phyloP scores from a whole-genome alignment of 1,140 invertebrate genomes.

The Trissolcus basalis region DNA sequence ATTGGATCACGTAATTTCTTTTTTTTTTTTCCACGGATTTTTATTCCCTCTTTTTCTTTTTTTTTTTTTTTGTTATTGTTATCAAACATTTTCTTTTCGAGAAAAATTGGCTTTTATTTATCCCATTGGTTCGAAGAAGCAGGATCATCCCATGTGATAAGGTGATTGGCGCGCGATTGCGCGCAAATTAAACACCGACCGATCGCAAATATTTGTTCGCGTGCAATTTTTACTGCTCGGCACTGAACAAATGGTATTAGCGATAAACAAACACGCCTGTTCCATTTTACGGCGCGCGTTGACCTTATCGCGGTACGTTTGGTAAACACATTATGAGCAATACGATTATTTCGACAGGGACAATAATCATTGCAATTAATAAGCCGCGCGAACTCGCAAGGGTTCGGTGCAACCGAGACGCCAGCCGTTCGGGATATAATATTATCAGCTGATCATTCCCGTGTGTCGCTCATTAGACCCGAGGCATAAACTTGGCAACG shows the following conservation, averaged over 20 bases:
- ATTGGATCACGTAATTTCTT: too few species aligned
- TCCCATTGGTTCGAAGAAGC: too few species aligned
- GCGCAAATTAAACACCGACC: not conserved
- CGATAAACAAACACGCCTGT: conserved; percentile 33
- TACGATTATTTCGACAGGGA: conserved; percentile 4
- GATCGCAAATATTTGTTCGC: conserved; percentile 25
- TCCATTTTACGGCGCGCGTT: conserved; percentile 17
- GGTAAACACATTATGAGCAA: conserved; percentile 20
- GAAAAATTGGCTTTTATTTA: too few species aligned
- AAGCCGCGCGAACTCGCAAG: not conserved
- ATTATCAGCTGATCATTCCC: not conserved
- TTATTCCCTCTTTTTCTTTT: too few species aligned
- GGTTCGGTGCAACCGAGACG: not conserved
- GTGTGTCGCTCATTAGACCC: conserved; percentile 12
- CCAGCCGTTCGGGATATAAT: not conserved
- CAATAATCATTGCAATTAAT: conserved; percentile 19
- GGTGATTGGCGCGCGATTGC: not conserved
- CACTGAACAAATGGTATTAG: conserved; percentile 15
- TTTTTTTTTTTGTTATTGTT: too few species aligned
- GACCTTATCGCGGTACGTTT: conserved; percentile 10
- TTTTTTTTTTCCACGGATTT: too few species aligned
- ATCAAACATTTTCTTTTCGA: too few species aligned
- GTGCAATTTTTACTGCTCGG: conserved; percentile 25
- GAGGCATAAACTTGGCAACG: conserved; percentile 15
- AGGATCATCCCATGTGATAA: too few species aligned